Evolutionary conservation across 2,113 vertebrate species (phyloP), one percentile per base, ranked within the genome.

Genomic region (Neomonachus schauinslandi): DNA sequence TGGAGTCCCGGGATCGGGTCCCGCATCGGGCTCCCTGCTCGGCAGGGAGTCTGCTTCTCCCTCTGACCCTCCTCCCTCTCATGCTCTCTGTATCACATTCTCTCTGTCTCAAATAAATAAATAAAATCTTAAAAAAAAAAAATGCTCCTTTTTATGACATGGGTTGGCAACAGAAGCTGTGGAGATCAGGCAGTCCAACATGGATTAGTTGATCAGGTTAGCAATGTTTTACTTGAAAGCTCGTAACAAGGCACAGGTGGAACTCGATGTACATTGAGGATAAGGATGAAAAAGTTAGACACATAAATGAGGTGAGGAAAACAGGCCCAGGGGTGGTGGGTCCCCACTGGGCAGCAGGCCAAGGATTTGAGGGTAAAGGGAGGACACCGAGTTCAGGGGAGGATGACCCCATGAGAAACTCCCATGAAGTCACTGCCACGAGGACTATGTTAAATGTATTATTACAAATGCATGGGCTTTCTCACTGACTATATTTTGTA

Each of bases 261-360:
- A 33, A 74, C 31, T 57, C 88, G 26, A 90, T 39, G 31, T 6
- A 0, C 72, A 6, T 22, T 26, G 24, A 85, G n/a, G 28, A 67
- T 39, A 11, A 15, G 24, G 71, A 53, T n/a, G 18, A 71, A 90
- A 84, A 94, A 5, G 13, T 46, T 13, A 79, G 65, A 92, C 67
- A 57, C 65, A 59, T 26, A 42, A 65, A 28, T 28, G 49, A 89
- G 46, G 22, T 67, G 59, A 86, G 77, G 51, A 71, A 51, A 77
- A n/a, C 36, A 42, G 21, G 4, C 4, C 22, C 1, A 1, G 18
- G 0, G 9, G 76, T 53, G 49, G 49, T 21, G 4, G 22, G 24
- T 82, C 28, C n/a, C 26, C 67, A 24, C 0, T 14, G 49, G 42
- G 22, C n/a, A 82, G 31, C 10, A 61, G 67, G 18, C 65, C 61